Percentiles rank a stretch among this genome's conserved stretches.
phyloP scores from a whole-genome alignment of 1,140 invertebrate genomes.

The Pantala flavescens region DNA sequence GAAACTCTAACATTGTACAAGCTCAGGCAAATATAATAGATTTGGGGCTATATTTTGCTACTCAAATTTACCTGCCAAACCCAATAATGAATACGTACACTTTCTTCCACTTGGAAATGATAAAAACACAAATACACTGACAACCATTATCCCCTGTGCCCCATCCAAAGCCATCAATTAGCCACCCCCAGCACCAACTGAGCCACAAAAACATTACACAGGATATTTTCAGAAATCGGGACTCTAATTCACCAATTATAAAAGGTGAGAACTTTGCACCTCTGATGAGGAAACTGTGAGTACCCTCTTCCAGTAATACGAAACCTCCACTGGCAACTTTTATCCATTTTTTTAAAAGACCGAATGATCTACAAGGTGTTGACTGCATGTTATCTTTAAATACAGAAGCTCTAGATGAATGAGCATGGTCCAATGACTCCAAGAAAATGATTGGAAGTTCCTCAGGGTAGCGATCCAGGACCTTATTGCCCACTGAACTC shows the following conservation, averaged over 20 bases:
- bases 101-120: not conserved
- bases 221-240: not conserved
- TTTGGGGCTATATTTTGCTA: not conserved
- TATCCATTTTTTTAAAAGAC: not conserved
- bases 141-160: not conserved
- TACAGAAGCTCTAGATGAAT: not conserved
- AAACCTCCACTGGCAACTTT: not conserved
- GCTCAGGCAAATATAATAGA: slow-evolving; percentile 1
- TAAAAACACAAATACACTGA: not conserved
- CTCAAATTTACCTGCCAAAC: slow-evolving; percentile 9
- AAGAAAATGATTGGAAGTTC: not conserved
- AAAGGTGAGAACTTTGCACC: not conserved
- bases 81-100: not conserved
- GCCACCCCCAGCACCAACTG: not conserved
- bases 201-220: not conserved
- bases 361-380: not conserved
- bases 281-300: not conserved
- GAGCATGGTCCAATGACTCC: not conserved
- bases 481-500: not conserved
- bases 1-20: slow-evolving; percentile 1
- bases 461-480: not conserved
- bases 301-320: not conserved
- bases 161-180: not conserved
- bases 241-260: not conserved
- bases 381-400: not conserved